These are phyloP conservation scores for Toxonevra muliebris DNA, from an alignment of 2,888 invertebrate species.

Conservation along the genomic window DNA sequence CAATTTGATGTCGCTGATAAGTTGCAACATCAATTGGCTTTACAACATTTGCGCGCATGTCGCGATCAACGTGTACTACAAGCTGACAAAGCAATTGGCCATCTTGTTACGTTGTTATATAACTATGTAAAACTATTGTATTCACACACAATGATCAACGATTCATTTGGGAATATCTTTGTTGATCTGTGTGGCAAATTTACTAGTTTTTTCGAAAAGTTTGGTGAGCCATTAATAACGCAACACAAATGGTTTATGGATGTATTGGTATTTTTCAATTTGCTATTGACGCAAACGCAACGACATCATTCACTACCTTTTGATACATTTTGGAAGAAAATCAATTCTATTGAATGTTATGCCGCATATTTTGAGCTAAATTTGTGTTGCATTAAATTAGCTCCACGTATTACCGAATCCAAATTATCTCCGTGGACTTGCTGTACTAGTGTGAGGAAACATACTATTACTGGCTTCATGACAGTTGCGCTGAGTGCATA, in stretches of 20 bases:
- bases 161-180: slow-evolving; percentile 45
- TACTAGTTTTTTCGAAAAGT: slow-evolving; percentile 44
- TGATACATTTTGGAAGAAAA: slow-evolving; percentile 46
- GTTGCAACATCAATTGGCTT: slow-evolving; percentile 41
- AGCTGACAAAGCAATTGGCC: slow-evolving; percentile 39
- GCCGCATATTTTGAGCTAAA: slow-evolving; percentile 47
- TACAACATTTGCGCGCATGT: slow-evolving; percentile 48
- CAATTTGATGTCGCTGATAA: slow-evolving; percentile 44
- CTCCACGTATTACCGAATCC: slow-evolving; percentile 46
- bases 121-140: slow-evolving; percentile 52
- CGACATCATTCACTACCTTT: slow-evolving; percentile 36
- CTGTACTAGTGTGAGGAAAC: slow-evolving; percentile 54
- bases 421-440: slow-evolving; percentile 45
- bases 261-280: slow-evolving; percentile 43
- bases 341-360: slow-evolving; percentile 44
- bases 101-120: slow-evolving; percentile 49
- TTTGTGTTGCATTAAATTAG: slow-evolving; percentile 42
- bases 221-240: slow-evolving; percentile 34
- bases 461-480: slow-evolving; percentile 49
- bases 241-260: slow-evolving; percentile 54
- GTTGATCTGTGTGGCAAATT: slow-evolving; percentile 48
- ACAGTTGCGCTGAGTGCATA: slow-evolving; percentile 40
- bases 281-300: slow-evolving; percentile 46
- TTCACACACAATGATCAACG: slow-evolving; percentile 30
- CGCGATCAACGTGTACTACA: slow-evolving; percentile 45